Conservation (phyloP, 2,797 vertebrate species). For the Bufotes viridis region DNA sequence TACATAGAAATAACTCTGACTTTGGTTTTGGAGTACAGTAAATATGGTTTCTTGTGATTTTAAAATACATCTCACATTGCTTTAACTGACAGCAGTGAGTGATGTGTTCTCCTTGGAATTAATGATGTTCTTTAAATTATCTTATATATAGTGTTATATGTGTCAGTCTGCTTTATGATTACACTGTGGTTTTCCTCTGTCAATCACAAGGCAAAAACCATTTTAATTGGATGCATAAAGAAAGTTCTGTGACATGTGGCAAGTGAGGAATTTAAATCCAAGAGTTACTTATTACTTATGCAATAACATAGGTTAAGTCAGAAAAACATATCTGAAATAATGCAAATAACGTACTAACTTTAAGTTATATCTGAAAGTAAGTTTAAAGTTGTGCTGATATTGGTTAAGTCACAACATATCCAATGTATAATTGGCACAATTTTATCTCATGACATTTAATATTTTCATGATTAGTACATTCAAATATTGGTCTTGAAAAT, state of each 20-base stretch:
- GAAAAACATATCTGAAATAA: background rate
- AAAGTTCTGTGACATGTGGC: constrained; percentile 27
- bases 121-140: constrained; percentile 35
- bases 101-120: constrained; percentile 22
- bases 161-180: constrained; percentile 11
- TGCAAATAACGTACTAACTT: background rate
- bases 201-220: constrained; percentile 31
- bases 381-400: background rate
- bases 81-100: constrained; percentile 30
- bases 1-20: background rate
- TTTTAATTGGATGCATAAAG: constrained; percentile 37
- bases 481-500: background rate
- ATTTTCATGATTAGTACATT: background rate
- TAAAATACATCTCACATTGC: background rate
- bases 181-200: constrained; percentile 23
- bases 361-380: background rate
- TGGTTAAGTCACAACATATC: background rate
- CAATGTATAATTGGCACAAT: background rate
- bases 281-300: constrained; percentile 18
- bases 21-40: constrained; percentile 6
- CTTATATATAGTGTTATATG: constrained; percentile 35
- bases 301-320: constrained; percentile 8
- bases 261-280: constrained; percentile 4
- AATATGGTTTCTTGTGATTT: background rate
- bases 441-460: background rate